Base-by-base conservation (phyloP, 2,888 invertebrate genomes). In the Therioaphis trifolii region DNA sequence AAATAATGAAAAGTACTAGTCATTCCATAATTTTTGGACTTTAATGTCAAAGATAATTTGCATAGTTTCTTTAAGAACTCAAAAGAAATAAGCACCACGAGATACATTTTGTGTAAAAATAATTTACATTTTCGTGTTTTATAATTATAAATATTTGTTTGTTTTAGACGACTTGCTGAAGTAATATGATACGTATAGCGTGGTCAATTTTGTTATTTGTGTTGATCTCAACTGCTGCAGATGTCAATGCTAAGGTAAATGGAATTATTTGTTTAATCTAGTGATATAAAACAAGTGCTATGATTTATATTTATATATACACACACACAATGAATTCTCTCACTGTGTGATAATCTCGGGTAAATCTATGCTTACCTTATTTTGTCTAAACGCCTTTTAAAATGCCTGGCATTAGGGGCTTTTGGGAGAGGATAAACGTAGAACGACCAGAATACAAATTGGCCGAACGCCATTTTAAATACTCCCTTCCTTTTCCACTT, bases 381-480 rank as follows among this genome's bases (percentile, higher is more conserved):
- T 78, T 68, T 55, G 68, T 68, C 68, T 40, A 78, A 78, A 78
- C 49, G 52, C 68, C 35, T 78, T 78, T 78, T 78, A 68, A 78
- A 78, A 78, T 52, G 68, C 24, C 68, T 24, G 58, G 71, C 11
- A 58, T 80, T 80, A 58, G 71, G 58, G 71, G 80, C 61, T 63
- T 82, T 82, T 35, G 61, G 61, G 24, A 72, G 71, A 72, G 55
- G 80, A 58, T 71, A 46, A 80, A 82, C 61, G 63, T 35, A 52
- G 52, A 61, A 82, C 61, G 72, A 74, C 61, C 72, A 63, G 80
- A 72, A 82, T 82, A 82, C 80, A 82, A 82, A 82, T 82, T 82
- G 80, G 72, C 61, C 63, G 49, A 49, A n/a, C 71, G 58, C 80
- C 80, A 82, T 82, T 82, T 82, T 82, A 82, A 72, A 82, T 63